Conservation (phyloP, 2,888 invertebrate species). For the Caenorhabditis angaria region DNA sequence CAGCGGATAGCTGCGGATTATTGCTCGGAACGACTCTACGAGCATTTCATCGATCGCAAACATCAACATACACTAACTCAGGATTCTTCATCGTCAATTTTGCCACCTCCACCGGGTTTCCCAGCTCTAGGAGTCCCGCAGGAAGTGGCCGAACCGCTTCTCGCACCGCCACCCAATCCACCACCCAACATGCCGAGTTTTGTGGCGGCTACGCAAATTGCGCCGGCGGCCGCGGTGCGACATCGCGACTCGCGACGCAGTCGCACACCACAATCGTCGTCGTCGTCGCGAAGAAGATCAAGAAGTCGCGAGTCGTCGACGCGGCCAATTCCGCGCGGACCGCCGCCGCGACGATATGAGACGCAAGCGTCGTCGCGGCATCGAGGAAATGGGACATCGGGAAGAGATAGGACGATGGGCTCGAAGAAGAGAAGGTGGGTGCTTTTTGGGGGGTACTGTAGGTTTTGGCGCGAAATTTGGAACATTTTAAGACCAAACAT, state of each 20-base stretch:
- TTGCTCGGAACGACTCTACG: slow-evolving; percentile 24
- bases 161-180: slow-evolving; percentile 13
- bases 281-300: not conserved
- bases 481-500: no score
- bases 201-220: not conserved
- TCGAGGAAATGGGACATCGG: not conserved
- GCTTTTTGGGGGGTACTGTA: no score
- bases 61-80: slow-evolving; percentile 5
- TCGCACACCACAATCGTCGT: not conserved
- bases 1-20: slow-evolving; percentile 17
- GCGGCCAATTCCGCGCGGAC: not conserved
- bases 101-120: slow-evolving; percentile 12
- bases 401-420: no score
- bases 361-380: not conserved
- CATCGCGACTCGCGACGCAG: not conserved
- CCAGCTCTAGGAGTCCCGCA: no score
- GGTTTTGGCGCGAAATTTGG: not conserved
- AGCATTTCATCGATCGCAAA: slow-evolving; percentile 18
- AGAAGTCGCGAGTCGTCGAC: not conserved
- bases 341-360: slow-evolving; percentile 2
- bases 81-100: not conserved
- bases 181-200: slow-evolving; percentile 9
- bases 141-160: not conserved
- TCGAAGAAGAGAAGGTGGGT: not conserved
- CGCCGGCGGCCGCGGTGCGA: not conserved